These are phyloP conservation scores for Mustela nigripes DNA, from an alignment of 2,113 vertebrate species.

Conservation along the genomic window DNA sequence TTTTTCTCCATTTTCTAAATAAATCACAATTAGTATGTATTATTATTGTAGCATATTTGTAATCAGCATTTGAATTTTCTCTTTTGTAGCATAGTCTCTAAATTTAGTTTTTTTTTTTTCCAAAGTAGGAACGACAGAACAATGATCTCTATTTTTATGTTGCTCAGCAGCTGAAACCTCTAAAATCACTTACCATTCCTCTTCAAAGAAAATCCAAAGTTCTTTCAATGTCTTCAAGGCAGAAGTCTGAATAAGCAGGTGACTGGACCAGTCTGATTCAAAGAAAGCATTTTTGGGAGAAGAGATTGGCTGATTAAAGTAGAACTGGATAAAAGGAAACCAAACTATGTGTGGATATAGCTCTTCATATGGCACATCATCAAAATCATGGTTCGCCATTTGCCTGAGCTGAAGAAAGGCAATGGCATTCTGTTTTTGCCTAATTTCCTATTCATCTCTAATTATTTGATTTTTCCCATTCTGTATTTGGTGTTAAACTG, in stretches of 20 bases:
- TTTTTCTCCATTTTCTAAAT: neutral
- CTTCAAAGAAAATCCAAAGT: neutral
- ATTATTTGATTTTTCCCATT: neutral
- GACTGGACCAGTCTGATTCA: neutral
- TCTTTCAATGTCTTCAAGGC: neutral
- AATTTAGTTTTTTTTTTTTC: neutral
- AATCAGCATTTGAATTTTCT: neutral
- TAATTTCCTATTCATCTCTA: neutral
- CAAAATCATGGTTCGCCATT: neutral
- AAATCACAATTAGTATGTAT: neutral
- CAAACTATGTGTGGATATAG: neutral
- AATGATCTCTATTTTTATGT: neutral
- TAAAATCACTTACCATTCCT: neutral
- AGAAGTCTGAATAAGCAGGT: neutral
- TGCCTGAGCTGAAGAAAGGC: neutral
- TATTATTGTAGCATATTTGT: neutral
- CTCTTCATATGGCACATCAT: neutral
- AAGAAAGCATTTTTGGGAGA: neutral
- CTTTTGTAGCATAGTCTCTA: neutral
- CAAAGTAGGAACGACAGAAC: neutral
- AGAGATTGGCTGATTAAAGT: neutral
- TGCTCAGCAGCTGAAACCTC: neutral
- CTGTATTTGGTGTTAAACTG: neutral
- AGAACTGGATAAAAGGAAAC: neutral
- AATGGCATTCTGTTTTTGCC: neutral